Conservation (phyloP, 2,113 vertebrate species). For the Leptobrachium leishanense region DNA sequence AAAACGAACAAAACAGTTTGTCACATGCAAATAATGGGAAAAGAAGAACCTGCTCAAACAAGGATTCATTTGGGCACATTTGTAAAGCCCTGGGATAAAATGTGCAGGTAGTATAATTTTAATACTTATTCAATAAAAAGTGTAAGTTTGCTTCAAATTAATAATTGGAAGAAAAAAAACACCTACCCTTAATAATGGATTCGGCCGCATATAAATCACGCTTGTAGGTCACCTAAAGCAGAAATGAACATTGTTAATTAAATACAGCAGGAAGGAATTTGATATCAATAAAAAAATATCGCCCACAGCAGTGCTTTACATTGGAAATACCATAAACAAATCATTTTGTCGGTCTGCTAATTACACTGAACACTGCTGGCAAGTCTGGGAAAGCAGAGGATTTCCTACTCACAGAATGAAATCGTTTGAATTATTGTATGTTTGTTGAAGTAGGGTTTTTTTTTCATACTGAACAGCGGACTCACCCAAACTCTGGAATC, state of each 20-base stretch:
- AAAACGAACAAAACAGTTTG: no score
- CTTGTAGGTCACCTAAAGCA: constrained; percentile 92
- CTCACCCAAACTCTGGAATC: not conserved
- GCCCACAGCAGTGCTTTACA: constrained; percentile 59
- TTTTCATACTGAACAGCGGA: not conserved
- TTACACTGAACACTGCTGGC: constrained; percentile 51
- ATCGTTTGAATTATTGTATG: not conserved
- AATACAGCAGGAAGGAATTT: constrained; percentile 64
- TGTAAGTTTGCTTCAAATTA: not conserved
- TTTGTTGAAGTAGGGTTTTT: not conserved
- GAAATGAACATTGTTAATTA: constrained; percentile 67
- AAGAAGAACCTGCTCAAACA: no score
- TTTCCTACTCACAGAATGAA: constrained; percentile 12
- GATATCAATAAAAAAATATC: constrained; percentile 60
- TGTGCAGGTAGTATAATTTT: no score
- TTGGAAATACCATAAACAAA: constrained; percentile 55
- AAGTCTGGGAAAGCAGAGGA: constrained; percentile 49
- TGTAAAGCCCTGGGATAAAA: no score
- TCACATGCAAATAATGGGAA: no score
- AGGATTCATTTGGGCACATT: no score
- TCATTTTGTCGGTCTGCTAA: constrained; percentile 56
- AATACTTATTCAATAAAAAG: no score
- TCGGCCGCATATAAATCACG: constrained; percentile 90
- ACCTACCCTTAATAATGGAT: constrained; percentile 92
- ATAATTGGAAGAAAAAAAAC: constrained; percentile 27